A percentile compares a stretch with the other conserved stretches of the same genome.
These are phyloP conservation scores for Drosophila azteca DNA, from an alignment of 1,140 invertebrate genomes.

Conservation along the genomic window DNA sequence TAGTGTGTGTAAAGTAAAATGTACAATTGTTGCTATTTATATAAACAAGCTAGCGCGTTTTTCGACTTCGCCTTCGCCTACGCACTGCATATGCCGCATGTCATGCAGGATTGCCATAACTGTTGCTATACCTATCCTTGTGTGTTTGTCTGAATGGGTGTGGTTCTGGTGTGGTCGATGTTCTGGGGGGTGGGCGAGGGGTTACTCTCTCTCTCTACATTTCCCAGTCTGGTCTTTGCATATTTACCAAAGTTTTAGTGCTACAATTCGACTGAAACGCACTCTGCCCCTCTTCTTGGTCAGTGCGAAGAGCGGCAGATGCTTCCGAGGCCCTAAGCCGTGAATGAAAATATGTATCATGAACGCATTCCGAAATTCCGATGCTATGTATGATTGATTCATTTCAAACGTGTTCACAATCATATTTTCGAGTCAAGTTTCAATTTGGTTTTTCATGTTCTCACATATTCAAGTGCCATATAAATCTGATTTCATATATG, in stretches of 20 bases:
- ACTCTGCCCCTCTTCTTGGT: constrained; percentile 62
- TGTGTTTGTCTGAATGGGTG: constrained; percentile 1
- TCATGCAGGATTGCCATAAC: constrained; percentile 73
- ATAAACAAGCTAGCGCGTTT: constrained; percentile 76
- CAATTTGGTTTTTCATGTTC: constrained; percentile 34
- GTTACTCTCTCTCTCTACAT: constrained; percentile 1
- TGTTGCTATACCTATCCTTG: constrained; percentile 48
- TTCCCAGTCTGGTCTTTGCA: constrained; percentile 28
- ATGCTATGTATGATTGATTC: constrained; percentile 1
- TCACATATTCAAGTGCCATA: constrained; percentile 59
- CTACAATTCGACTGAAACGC: constrained; percentile 41
- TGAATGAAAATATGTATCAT: constrained; percentile 47
- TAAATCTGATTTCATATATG: constrained; percentile 62
- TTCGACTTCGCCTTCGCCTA: constrained; percentile 32
- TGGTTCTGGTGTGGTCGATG: constrained; percentile 26
- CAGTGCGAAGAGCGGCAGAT: constrained; percentile 64
- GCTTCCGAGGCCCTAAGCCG: constrained; percentile 46
- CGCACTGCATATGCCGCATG: constrained; percentile 48
- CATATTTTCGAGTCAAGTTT: constrained; percentile 50
- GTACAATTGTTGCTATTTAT: constrained; percentile 76
- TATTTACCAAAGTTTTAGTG: constrained; percentile 59
- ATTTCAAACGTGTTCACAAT: constrained; percentile 61
- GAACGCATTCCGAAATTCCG: constrained; percentile 37
- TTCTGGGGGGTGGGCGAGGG: background rate
- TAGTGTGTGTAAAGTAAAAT: constrained; percentile 71